These are phyloP conservation scores for Notamacropus eugenii DNA, from an alignment of 2,797 vertebrate species.

Conservation along the genomic window DNA sequence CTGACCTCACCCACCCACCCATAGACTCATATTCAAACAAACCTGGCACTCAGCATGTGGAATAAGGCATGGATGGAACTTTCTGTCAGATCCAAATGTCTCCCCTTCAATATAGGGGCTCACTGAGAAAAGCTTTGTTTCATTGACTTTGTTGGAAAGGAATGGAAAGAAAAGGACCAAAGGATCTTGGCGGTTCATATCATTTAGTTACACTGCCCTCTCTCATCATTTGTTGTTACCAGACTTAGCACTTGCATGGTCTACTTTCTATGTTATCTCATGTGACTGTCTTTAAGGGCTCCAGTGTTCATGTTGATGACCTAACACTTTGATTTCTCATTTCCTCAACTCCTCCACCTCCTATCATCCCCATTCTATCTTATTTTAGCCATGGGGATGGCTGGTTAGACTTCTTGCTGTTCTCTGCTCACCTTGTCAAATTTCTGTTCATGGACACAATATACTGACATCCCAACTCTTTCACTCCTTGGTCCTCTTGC, in stretches of 20 bases:
- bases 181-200: not conserved
- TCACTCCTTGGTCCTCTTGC: not conserved
- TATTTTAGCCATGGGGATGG: not conserved
- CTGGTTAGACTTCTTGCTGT: not conserved
- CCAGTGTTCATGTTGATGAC: not conserved
- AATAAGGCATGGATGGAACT: not conserved
- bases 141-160: not conserved
- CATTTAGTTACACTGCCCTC: not conserved
- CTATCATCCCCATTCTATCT: not conserved
- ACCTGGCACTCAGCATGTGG: not conserved
- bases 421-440: not conserved
- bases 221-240: not conserved
- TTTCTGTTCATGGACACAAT: not conserved
- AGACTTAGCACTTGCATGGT: not conserved
- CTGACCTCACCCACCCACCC: not conserved
- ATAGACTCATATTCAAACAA: not conserved
- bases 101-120: not conserved
- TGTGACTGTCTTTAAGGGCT: not conserved
- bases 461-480: not conserved
- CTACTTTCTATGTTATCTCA: not conserved
- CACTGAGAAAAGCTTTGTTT: not conserved
- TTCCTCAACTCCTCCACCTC: not conserved
- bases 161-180: not conserved
- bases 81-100: not conserved
- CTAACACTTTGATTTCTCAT: not conserved